Conservation (phyloP, 37 sponge, comb jelly and placozoan genomes). For the Aphrocallistes beatrix region DNA sequence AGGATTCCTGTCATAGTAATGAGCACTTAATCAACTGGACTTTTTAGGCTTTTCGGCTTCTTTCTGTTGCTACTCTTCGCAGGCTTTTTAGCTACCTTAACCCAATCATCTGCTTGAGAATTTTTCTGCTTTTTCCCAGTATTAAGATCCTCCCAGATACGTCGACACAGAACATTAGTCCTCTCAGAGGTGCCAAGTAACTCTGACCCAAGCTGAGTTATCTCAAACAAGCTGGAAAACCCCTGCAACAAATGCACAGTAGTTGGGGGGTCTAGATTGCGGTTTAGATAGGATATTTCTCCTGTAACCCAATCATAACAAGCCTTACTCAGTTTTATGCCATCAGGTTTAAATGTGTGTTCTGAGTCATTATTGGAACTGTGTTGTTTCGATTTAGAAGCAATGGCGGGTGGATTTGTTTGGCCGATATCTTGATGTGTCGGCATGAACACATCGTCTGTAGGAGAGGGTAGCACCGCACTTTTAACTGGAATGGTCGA, state of each 20-base stretch:
- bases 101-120: background rate
- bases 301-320: background rate
- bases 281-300: background rate
- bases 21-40: background rate
- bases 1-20: background rate
- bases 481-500: too few relatives aligned
- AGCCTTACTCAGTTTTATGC: background rate
- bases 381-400: too few relatives aligned
- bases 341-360: background rate
- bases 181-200: background rate
- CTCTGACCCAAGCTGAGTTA: conserved; percentile 8
- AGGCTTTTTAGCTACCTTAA: background rate
- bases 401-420: too few relatives aligned
- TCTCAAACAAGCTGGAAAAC: background rate
- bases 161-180: background rate
- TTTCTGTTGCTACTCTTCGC: background rate
- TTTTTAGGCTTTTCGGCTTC: background rate
- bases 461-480: too few relatives aligned
- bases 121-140: background rate
- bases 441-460: too few relatives aligned
- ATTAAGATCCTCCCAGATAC: background rate
- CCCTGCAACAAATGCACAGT: background rate
- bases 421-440: too few relatives aligned
- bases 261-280: background rate
- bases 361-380: too few relatives aligned